These are phyloP conservation scores for Temnothorax longispinosus DNA, from an alignment of 1,140 invertebrate species.

Conservation along the genomic window DNA sequence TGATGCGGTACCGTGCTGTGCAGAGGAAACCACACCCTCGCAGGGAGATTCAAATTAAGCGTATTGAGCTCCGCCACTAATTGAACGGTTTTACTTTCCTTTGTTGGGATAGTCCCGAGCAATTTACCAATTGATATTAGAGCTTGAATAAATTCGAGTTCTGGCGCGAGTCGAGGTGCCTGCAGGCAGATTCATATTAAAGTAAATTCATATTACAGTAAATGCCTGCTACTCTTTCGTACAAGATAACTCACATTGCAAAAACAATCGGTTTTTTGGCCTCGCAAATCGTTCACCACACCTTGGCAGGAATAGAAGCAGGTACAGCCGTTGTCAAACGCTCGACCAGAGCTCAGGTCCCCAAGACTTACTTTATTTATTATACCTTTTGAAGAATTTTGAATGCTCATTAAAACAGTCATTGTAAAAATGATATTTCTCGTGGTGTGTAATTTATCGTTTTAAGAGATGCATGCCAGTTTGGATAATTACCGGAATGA, in stretches of 20 bases:
- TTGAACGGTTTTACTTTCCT: conserved; percentile 96
- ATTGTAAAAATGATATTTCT: background rate
- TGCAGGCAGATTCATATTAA: conserved; percentile 75
- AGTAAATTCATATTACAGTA: background rate
- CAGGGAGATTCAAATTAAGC: conserved; percentile 98
- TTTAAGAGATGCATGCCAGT: background rate
- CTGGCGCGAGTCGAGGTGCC: conserved; percentile 93
- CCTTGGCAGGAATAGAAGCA: conserved; percentile 93
- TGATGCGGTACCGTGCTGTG: conserved; percentile 91
- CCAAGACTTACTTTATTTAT: conserved; percentile 91
- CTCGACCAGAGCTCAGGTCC: conserved; percentile 96
- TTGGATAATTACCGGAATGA: conserved; percentile 82
- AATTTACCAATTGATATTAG: conserved; percentile 96
- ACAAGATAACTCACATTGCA: conserved; percentile 88
- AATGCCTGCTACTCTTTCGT: background rate
- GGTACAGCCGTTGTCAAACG: conserved; percentile 98
- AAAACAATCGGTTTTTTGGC: conserved; percentile 90
- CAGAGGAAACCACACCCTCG: conserved; percentile 98
- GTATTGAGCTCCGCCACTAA: conserved; percentile 96
- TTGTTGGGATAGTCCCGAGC: conserved; percentile 95
- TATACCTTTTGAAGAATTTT: conserved; percentile 77
- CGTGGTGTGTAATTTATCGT: background rate
- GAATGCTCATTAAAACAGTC: background rate
- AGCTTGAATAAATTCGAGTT: conserved; percentile 95
- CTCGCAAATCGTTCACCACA: conserved; percentile 91